These are phyloP conservation scores for Eptesicus fuscus DNA, from an alignment of 2,113 vertebrate genomes.

Conservation along the genomic window DNA sequence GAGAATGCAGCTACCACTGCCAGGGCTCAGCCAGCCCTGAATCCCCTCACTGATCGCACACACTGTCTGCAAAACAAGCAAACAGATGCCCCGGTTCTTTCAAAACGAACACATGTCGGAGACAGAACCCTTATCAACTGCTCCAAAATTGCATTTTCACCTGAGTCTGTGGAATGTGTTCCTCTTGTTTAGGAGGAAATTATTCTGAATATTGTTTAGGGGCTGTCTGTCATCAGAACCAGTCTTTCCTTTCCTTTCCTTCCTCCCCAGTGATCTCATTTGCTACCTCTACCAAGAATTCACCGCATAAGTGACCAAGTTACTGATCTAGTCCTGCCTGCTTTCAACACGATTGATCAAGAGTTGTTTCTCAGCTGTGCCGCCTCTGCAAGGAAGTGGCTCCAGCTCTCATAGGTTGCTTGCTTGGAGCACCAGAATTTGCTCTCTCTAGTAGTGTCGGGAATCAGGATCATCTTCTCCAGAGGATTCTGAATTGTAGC, in stretches of 20 bases:
- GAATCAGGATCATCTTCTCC: background rate
- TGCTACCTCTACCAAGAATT: background rate
- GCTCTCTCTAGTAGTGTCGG: rapidly evolving
- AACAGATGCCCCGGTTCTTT: background rate
- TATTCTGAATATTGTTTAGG: background rate
- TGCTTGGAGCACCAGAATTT: background rate
- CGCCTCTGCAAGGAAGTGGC: too few species aligned
- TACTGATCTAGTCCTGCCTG: background rate
- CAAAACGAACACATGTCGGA: background rate
- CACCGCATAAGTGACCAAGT: background rate
- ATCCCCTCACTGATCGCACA: background rate
- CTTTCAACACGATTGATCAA: background rate
- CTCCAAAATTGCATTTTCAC: conserved; percentile 51
- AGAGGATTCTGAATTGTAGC: background rate
- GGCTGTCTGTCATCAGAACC: background rate
- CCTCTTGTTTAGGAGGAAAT: conserved; percentile 12
- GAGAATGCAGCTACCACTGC: background rate
- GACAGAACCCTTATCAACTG: conserved; percentile 2
- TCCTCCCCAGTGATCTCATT: background rate
- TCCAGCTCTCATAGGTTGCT: background rate
- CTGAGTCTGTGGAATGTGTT: background rate
- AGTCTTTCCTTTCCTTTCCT: background rate
- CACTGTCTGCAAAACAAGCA: background rate
- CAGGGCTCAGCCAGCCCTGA: background rate
- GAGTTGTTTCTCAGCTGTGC: background rate